Base-by-base conservation (phyloP, 1,140 invertebrate species). In the Lepidurus packardi region DNA sequence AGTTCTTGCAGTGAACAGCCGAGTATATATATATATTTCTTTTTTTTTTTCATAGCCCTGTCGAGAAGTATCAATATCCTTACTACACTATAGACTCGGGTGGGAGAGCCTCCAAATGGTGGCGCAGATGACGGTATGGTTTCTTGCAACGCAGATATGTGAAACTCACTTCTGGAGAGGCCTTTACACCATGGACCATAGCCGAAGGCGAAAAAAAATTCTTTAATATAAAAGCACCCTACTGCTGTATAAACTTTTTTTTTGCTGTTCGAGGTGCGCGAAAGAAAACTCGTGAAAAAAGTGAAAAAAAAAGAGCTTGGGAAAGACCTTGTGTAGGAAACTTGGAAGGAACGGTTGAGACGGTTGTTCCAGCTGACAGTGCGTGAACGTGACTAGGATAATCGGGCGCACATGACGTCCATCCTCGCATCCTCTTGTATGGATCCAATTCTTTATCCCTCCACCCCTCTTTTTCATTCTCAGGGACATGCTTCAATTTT, bases 151-250 rank as follows among this genome's bases (percentile, higher is more conserved):
- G 13, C 53, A 8, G 7, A 65, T 0, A 65, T 65, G 53, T 65
- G 53, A 65, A 65, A 65, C 21, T 16, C 6, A 65, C 53, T 65
- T 65, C 53, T 65, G 13, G 16, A 65, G 21, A 21, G 53, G 16
- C 8, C 1, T 7, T n/a, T 13, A 65, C 53, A 65, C n/a, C 53
- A 4, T 7, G 21, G 9, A 13, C 53, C 6, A 65, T 16, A 9
- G 53, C 53, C 3, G 21, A 21, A 16, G 53, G 21, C 21, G 53
- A 65, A 65, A 65, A 65, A 21, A 65, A 65, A 65, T n/a, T 65
- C 53, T 65, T 65, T 65, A 65, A 65, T 65, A 65, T 65, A 65
- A 65, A 65, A 65, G 53, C 53, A 65, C 53, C 53, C 53, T 65
- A 65, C 53, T 65, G 53, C 53, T 9, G 10, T 65, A 65, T 65